Base-by-base conservation (phyloP, 2,113 vertebrate species). In the Carassius gibelio region DNA sequence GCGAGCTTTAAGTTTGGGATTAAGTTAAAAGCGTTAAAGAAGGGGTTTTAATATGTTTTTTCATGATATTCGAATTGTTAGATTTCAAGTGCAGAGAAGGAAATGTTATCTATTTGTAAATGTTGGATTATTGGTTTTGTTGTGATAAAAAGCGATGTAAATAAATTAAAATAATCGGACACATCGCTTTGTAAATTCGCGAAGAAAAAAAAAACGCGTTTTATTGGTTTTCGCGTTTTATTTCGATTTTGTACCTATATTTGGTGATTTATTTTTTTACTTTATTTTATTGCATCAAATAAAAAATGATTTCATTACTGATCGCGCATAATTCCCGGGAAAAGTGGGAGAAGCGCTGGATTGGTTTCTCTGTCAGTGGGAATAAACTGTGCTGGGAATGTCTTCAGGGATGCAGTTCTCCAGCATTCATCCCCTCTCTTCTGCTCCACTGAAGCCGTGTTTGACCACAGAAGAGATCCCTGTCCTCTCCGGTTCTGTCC, bases 391-490 rank as follows among this genome's bases (percentile, higher is more conserved):
- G 55, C 84, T 86, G 23, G 42, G 79, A 8, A 86, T 87, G 88
- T 76, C 74, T 89, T 86, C 85, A 87, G 82, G 84, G 78, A 85
- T 68, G 84, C 77, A 59, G 21, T 85, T 89, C 78, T 87, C 86
- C 81, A 8, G 59, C 59, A 68, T 52, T 86, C 89, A 85, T 45
- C 81, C 82, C 88, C 86, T 92, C 93, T 90, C 88, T 93, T 90
- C 90, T 72, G 79, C 87, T 4, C 89, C 90, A 91, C 93, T 93
- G 89, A 92, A 84, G 96, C 93, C 96, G 96, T 95, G 96, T 95
- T 96, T 97, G 97, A 98, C 97, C 96, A 96, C 94, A 94, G 94
- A 95, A 96, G 97, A 6, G 94, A 93, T 93, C 95, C 94, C 94
- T 93, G 94, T 96, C 96, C 96, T 93, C 95, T 94, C 91, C 84